A percentile compares a stretch with the other conserved stretches of the same genome.
Conservation (phyloP, 2,797 vertebrate species). For the Telmatherina bonti region DNA sequence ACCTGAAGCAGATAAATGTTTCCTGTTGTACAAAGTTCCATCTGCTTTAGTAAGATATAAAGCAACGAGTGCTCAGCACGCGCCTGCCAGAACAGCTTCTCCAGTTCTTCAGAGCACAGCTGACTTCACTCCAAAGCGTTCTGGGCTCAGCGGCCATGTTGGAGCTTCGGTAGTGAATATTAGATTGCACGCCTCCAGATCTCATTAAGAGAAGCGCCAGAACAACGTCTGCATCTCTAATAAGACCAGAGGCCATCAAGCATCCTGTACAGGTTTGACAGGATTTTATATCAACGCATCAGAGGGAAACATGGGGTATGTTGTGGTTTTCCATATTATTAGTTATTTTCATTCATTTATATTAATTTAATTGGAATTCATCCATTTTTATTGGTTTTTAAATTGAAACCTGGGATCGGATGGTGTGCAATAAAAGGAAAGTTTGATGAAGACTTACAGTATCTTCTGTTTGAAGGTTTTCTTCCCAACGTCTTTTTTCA, state of each 20-base stretch:
- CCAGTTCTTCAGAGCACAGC: conserved; percentile 5
- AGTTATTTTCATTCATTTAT: too few species aligned
- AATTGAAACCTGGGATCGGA: conserved; percentile 34
- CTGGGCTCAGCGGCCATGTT: conserved; percentile 69
- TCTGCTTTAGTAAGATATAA: too few species aligned
- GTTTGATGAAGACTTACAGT: conserved; percentile 59
- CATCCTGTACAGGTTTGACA: conserved; percentile 68
- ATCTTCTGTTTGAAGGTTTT: conserved; percentile 36
- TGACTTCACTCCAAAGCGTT: neutral
- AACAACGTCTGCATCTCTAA: conserved; percentile 79
- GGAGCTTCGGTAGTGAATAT: conserved; percentile 78
- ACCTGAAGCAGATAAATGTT: conserved; percentile 1
- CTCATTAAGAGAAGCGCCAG: conserved; percentile 82
- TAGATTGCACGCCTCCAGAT: conserved; percentile 82
- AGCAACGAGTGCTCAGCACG: neutral
- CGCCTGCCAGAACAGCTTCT: conserved; percentile 49
- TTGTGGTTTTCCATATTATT: too few species aligned
- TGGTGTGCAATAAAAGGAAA: conserved; percentile 16
- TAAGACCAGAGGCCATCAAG: conserved; percentile 71
- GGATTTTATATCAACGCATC: conserved; percentile 53
- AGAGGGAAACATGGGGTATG: neutral
- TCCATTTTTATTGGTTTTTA: conserved; percentile 18
- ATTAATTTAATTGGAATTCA: too few species aligned
- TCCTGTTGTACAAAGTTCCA: conserved; percentile 10
- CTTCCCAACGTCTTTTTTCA: conserved; percentile 41